Evolutionary conservation across 2,888 invertebrate genomes (phyloP), one percentile per base, ranked within the genome.

Genomic region (Neria commutata): DNA sequence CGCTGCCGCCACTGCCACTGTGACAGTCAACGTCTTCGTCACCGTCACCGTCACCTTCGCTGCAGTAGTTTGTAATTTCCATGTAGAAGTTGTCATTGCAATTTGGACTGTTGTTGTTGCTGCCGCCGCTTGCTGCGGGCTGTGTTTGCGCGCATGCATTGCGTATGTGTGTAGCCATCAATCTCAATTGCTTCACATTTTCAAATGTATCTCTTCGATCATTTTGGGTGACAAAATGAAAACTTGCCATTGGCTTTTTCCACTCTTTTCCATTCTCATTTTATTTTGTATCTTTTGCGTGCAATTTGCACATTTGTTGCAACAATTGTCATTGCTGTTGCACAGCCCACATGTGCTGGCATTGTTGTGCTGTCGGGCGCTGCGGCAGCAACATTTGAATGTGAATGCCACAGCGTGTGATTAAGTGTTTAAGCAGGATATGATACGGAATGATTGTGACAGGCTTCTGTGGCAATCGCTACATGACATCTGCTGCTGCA

Each of bases 41-140:
- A 29, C 6, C 29, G 29, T 11, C 29, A 37, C 11, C 4, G n/a
- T n/a, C 37, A 14, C 53, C n/a, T 46, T 48, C 46, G 58, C 65
- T 68, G 72, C 72, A 72, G 72, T 72, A 72, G 72, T 72, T 73
- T 72, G 72, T 72, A 72, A 72, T 71, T 73, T 72, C 72, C 72
- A 73, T 72, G 72, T 72, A 72, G 71, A 73, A 72, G 69, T 72
- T 72, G 72, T 66, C 29, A 11, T 11, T 29, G 29, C 29, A 8
- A 11, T 11, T 29, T 6, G 6, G 6, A 11, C 29, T 29, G 6
- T 29, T 29, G 11, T 29, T 29, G 29, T 29, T 29, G 29, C 29
- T 11, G 29, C 11, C 11, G 29, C 11, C 29, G 29, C 11, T 29
- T n/a, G n/a, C n/a, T n/a, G n/a, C n/a, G n/a, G n/a, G n/a, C n/a